Percentiles rank a stretch among this genome's conserved stretches.
Conservation (phyloP, 2,797 vertebrate genomes). For the Apogon talboti region DNA sequence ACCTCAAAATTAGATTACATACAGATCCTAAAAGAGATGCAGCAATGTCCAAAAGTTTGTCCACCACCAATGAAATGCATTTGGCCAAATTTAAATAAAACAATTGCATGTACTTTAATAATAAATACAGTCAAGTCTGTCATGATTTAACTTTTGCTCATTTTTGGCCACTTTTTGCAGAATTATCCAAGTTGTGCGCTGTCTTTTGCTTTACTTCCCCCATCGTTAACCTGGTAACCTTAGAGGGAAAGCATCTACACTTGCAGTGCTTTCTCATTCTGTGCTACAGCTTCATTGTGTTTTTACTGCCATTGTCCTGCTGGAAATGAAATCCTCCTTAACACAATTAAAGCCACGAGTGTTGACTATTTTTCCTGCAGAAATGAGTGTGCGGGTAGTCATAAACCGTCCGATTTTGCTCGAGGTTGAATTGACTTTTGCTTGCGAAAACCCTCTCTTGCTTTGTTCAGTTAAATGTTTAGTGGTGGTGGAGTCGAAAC, state of each 20-base stretch:
- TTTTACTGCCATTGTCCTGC: neutral
- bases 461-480: conserved; percentile 1
- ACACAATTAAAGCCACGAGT: neutral
- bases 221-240: neutral
- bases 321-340: neutral
- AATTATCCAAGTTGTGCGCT: neutral
- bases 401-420: conserved; percentile 1
- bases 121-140: neutral
- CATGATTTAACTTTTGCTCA: rapidly evolving
- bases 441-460: neutral
- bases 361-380: neutral
- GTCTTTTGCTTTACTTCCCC: neutral
- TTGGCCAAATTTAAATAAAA: neutral
- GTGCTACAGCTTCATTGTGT: neutral
- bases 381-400: neutral
- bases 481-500: neutral
- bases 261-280: neutral
- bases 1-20: conserved; percentile 2
- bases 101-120: neutral
- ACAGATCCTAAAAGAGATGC: neutral
- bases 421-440: neutral
- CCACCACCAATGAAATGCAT: neutral
- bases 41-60: conserved; percentile 9
- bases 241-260: neutral
- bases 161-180: neutral